phyloP scores from a whole-genome alignment of 2,113 vertebrate genomes.

The Bambusicola thoracicus region DNA sequence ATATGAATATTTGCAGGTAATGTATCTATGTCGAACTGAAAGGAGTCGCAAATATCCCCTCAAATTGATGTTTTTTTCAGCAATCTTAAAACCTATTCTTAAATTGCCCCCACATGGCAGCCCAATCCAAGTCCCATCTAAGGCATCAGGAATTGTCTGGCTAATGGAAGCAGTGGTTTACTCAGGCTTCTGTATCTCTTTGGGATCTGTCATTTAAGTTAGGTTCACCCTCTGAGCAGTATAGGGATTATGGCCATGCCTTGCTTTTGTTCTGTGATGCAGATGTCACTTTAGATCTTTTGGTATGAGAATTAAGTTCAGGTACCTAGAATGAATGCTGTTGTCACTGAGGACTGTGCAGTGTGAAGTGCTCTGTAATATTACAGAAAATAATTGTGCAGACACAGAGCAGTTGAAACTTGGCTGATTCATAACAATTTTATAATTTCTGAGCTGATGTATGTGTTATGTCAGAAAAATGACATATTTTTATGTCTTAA shows the following conservation, averaged over 20 bases:
- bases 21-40: neutral
- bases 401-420: neutral
- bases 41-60: neutral
- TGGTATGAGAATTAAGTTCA: neutral
- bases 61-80: neutral
- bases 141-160: neutral
- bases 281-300: neutral
- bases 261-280: neutral
- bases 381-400: neutral
- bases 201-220: neutral
- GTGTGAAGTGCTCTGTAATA: neutral
- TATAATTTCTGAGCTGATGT: neutral
- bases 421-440: slow-evolving; percentile 12
- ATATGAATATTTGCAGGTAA: neutral
- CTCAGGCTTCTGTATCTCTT: neutral
- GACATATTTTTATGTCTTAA: neutral
- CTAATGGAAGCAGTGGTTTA: neutral
- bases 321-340: neutral
- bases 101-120: neutral
- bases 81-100: neutral
- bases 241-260: neutral
- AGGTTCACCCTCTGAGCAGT: fast-evolving
- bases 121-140: neutral
- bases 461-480: neutral
- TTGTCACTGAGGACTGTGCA: neutral